Percentiles rank a stretch among this genome's conserved stretches.
Evolutionary conservation across 2,113 vertebrate genomes (phyloP).

Genomic region (Brevimyrus niger): DNA sequence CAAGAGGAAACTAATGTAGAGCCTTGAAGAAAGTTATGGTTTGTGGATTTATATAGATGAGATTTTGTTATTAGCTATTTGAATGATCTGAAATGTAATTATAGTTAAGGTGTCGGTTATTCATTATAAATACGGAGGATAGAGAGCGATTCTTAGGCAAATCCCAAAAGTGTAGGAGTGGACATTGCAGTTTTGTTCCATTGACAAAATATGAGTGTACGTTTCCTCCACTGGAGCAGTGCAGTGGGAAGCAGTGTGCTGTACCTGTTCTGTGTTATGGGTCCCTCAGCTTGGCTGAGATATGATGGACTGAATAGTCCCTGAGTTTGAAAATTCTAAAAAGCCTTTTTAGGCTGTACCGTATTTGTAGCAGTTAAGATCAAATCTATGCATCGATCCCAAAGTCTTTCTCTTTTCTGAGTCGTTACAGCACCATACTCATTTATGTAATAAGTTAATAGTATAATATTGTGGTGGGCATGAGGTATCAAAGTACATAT

Average conservation of each 20-base stretch:
- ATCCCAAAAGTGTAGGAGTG: not conserved
- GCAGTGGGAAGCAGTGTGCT: too few relatives aligned
- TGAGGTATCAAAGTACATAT: not conserved
- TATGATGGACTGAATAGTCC: not conserved
- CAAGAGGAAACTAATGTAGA: not conserved
- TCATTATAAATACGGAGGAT: not conserved
- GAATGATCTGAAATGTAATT: not conserved
- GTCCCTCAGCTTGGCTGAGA: not conserved
- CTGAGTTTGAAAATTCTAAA: not conserved
- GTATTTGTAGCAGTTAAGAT: not conserved
- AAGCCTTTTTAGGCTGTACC: not conserved
- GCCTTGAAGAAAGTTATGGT: not conserved
- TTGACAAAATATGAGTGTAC: not conserved
- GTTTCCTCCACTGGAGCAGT: not conserved
- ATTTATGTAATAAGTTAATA: not conserved
- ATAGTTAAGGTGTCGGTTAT: not conserved
- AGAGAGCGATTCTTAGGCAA: not conserved
- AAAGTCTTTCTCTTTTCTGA: not conserved
- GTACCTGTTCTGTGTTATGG: not conserved
- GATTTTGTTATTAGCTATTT: not conserved
- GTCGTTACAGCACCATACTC: not conserved
- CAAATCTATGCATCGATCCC: not conserved
- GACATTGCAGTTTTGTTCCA: not conserved
- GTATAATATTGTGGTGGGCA: not conserved
- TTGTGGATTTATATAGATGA: not conserved